Evolutionary conservation across 2,113 vertebrate genomes (phyloP).

Genomic region (Girardinichthys multiradiatus): DNA sequence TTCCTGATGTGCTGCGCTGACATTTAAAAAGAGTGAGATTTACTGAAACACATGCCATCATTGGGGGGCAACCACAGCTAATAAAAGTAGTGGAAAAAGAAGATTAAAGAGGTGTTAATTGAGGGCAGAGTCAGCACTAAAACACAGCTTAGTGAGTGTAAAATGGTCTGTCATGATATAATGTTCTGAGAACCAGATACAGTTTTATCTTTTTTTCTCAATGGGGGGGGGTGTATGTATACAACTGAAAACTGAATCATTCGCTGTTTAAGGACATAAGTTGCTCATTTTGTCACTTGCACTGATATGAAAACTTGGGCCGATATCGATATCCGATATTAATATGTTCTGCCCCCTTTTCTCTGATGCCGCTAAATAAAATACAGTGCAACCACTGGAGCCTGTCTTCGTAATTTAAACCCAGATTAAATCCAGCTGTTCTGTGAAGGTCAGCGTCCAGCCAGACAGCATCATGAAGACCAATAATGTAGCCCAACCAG

Average conservation of each 20-base stretch:
- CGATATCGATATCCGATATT: too few species aligned
- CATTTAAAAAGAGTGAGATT: not conserved
- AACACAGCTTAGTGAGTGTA: not conserved
- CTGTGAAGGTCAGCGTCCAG: too few species aligned
- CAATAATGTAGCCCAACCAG: too few species aligned
- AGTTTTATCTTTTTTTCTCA: not conserved
- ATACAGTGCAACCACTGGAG: too few species aligned
- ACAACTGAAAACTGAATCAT: not conserved
- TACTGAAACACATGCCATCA: not conserved
- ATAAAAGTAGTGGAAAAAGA: not conserved
- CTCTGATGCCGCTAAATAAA: too few species aligned
- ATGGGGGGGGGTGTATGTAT: not conserved
- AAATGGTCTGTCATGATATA: not conserved
- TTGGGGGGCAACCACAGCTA: not conserved
- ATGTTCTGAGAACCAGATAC: too few species aligned
- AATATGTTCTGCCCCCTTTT: too few species aligned
- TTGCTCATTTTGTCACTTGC: too few species aligned
- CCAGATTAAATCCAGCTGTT: too few species aligned
- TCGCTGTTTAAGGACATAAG: not conserved
- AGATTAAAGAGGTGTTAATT: not conserved
- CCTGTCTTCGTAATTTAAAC: too few species aligned
- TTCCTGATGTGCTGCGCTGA: not conserved
- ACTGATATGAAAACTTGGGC: too few species aligned
- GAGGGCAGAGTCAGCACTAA: not conserved
- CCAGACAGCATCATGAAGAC: too few species aligned